These are phyloP conservation scores for Merodon equestris DNA, from an alignment of 2,888 invertebrate genomes.

Conservation along the genomic window DNA sequence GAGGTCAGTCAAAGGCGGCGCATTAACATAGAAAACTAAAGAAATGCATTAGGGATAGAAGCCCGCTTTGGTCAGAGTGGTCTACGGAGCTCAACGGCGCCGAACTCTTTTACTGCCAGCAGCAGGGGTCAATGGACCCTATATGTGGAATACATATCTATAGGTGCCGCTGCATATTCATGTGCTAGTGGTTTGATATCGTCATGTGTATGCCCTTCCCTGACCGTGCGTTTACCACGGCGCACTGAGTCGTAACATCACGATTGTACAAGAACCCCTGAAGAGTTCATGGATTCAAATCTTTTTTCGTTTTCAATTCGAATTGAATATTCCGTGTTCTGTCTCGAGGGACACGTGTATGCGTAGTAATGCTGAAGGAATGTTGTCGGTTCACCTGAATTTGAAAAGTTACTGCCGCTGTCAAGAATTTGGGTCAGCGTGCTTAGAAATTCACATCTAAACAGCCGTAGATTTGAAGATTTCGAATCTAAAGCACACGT, in stretches of 20 bases:
- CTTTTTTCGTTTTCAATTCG: no score
- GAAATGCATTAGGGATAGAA: conserved; percentile 5
- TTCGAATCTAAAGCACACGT: conserved; percentile 5
- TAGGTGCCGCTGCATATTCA: no score
- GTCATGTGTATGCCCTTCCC: no score
- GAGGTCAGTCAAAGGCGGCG: conserved; percentile 3
- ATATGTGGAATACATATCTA: no score
- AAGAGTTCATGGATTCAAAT: conserved; percentile 10
- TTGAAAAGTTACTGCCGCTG: conserved; percentile 4
- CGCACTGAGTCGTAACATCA: no score
- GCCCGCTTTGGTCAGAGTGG: not conserved
- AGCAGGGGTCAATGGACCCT: no score
- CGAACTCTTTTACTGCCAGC: no score
- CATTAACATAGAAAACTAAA: not conserved
- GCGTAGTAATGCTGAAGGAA: not conserved
- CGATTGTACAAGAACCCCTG: conserved; percentile 1
- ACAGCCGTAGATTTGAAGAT: conserved; percentile 5
- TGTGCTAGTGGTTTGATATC: no score
- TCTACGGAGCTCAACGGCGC: no score
- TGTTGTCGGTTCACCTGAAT: conserved; percentile 19
- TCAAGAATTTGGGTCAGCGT: conserved; percentile 14
- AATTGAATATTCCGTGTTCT: no score
- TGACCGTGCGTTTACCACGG: no score
- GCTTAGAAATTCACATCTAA: conserved; percentile 2
- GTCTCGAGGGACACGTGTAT: not conserved